Evolutionary conservation across 1,140 invertebrate species (phyloP), one percentile per base, ranked within the genome.

Genomic region (Eueides isabella): DNA sequence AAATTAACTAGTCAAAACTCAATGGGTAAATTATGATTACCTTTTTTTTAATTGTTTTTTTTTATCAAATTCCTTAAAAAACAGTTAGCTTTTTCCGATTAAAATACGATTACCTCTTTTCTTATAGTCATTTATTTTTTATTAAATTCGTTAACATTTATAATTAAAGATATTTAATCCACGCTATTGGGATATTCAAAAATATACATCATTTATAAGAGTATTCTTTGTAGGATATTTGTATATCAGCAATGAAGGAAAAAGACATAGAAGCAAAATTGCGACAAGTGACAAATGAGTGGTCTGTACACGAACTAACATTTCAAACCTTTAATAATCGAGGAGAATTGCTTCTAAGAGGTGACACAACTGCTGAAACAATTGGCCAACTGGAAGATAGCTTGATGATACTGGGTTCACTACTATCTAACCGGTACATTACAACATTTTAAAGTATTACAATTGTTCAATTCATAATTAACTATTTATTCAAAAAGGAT

Each of bases 261-360:
- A 98, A 98, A 84, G 98, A 99, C 85, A 99, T 99, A 78, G 98
- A 99, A 94, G 98, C 98, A 0, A 99, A 99, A 90, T 89, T 99
- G 19, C 95, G 98, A 71, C 97, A 98, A 92, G 98, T 99, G 0
- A 98, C 98, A 3, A 98, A 98, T 83, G 98, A 99, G 89, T 99
- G 98, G 98, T 97, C 97, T 0, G 95, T 97, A 0, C 97, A 98
- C 81, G 98, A 99, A 85, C 94, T 99, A 44, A 98, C 97, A 0
- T 99, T 99, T 88, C 97, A 98, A 94, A 96, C 96, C 1, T 99
- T 99, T 85, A 99, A 99, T 91, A 98, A 98, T 87, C 94, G 98
- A 29, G 98, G 98, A 1, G 98, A 99, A 91, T 92, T 99, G 5
- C 92, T 99, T 62, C 93, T 99, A 1, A 94, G 98, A 71, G 98